Evolutionary conservation across 2,797 vertebrate genomes (phyloP).

Genomic region (Cossypha caffra): DNA sequence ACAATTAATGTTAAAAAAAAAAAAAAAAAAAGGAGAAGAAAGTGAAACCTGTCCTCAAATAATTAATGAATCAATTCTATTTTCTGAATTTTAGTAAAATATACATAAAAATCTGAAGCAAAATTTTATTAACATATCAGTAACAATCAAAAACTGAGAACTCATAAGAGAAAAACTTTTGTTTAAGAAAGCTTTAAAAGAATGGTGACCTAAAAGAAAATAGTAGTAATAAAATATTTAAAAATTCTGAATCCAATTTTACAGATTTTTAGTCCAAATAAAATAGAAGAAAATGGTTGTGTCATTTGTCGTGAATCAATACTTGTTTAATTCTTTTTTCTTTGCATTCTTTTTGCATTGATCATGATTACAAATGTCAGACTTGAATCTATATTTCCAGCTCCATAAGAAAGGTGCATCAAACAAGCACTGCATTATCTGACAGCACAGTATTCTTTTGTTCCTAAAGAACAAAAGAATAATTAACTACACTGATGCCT

Average conservation of each 20-base stretch:
- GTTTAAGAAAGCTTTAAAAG: background rate
- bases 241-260: background rate
- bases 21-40: background rate
- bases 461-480: conserved; percentile 67
- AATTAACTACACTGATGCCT: conserved; percentile 30
- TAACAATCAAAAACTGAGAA: background rate
- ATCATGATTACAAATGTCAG: conserved; percentile 30
- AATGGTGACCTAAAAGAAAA: background rate
- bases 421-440: background rate
- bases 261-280: background rate
- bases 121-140: background rate
- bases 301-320: background rate
- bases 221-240: background rate
- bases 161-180: background rate
- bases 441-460: conserved; percentile 33
- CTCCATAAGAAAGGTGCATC: background rate
- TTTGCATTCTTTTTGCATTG: background rate
- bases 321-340: background rate
- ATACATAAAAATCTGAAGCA: background rate
- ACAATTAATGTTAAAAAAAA: background rate
- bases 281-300: background rate
- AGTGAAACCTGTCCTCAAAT: background rate
- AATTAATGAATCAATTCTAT: background rate
- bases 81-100: background rate
- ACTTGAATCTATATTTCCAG: conserved; percentile 18